Evolutionary conservation across 1,140 invertebrate species (phyloP).

Genomic region (Oryzaephilus surinamensis): DNA sequence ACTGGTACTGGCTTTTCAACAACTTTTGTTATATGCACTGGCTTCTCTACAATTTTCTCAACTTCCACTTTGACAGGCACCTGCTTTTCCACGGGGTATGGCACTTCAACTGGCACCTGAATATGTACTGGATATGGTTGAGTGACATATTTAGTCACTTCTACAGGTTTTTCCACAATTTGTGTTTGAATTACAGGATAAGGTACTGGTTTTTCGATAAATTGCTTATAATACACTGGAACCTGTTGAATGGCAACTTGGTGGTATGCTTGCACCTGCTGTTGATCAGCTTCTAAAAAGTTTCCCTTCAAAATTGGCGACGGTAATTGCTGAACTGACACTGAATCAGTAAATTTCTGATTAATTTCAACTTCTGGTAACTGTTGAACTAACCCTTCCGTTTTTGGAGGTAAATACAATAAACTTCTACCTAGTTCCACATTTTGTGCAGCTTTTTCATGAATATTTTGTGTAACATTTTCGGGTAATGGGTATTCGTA

Average conservation of each 20-base stretch:
- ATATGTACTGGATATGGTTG: conserved; percentile 38
- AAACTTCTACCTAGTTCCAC: conserved; percentile 24
- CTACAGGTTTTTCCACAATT: conserved; percentile 25
- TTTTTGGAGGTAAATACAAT: conserved; percentile 17
- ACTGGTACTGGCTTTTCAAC: conserved; percentile 42
- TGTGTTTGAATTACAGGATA: conserved; percentile 8
- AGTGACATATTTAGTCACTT: conserved; percentile 43
- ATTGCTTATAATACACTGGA: conserved; percentile 35
- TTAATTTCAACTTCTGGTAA: not conserved
- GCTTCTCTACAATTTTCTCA: conserved; percentile 36
- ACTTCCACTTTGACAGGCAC: conserved; percentile 10
- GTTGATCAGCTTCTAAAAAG: conserved; percentile 13
- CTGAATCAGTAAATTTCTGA: conserved; percentile 2
- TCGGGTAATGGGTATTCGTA: conserved; percentile 37
- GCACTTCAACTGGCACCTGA: conserved; percentile 37
- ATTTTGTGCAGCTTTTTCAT: conserved; percentile 15
- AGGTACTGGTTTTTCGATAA: conserved; percentile 41
- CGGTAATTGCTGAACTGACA: conserved; percentile 12
- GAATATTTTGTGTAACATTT: conserved; percentile 13
- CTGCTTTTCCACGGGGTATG: conserved; percentile 34
- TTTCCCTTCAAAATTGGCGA: conserved; percentile 8
- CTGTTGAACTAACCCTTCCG: not conserved
- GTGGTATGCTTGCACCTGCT: conserved; percentile 15
- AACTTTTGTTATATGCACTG: conserved; percentile 39
- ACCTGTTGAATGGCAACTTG: conserved; percentile 39